These are phyloP conservation scores for Microctenopoma stevenorrisi DNA, from an alignment of 2,797 vertebrate genomes.

Conservation along the genomic window DNA sequence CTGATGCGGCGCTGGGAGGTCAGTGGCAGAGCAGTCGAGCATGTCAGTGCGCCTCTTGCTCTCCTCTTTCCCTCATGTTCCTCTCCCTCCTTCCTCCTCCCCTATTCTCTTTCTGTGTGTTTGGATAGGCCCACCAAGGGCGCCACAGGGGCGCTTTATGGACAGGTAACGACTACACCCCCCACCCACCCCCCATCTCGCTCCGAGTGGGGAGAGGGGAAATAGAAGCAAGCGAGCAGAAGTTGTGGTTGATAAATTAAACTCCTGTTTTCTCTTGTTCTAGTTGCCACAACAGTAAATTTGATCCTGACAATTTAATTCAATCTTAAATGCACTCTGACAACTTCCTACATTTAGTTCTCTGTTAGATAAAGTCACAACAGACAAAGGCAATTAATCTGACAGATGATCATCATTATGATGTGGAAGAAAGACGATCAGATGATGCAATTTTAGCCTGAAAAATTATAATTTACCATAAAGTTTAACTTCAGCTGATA, in stretches of 20 bases:
- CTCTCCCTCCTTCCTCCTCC: constrained; percentile 36
- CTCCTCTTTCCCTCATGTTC: constrained; percentile 52
- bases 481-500: too few species aligned
- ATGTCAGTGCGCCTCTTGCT: constrained; percentile 69
- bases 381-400: too few species aligned
- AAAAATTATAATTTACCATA: too few species aligned
- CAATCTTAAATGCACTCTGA: neutral
- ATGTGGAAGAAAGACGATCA: too few species aligned
- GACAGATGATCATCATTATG: too few species aligned
- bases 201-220: constrained; percentile 7
- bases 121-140: constrained; percentile 67
- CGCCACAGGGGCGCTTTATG: constrained; percentile 71
- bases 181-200: neutral
- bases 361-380: too few species aligned
- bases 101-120: constrained; percentile 43
- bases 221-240: constrained; percentile 13
- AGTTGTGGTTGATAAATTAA: constrained; percentile 33
- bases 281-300: neutral
- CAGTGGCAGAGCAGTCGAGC: constrained; percentile 77
- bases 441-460: too few species aligned
- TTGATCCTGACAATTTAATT: neutral
- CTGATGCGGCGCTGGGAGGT: constrained; percentile 77
- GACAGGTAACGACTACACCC: constrained; percentile 77
- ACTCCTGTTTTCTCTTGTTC: constrained; percentile 11
- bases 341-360: neutral